These are phyloP conservation scores for Planococcus citri DNA, from an alignment of 1,140 invertebrate genomes.

Conservation along the genomic window DNA sequence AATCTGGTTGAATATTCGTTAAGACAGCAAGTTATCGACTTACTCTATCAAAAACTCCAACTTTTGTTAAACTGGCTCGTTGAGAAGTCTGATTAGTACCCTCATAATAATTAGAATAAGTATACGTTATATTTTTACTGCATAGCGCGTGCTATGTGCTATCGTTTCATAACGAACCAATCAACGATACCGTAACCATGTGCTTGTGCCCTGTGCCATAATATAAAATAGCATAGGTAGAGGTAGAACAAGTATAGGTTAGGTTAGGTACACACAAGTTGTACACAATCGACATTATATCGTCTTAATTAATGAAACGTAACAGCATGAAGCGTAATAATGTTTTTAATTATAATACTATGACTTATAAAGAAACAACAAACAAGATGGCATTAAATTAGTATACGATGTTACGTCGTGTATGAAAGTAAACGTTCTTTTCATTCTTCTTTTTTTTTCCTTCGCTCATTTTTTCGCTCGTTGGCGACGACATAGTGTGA, in stretches of 20 bases:
- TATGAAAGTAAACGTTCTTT: not conserved
- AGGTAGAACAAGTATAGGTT: too few species aligned
- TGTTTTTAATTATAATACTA: not conserved
- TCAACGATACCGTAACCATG: not conserved
- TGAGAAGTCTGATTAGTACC: too few species aligned
- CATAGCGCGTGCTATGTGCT: not conserved
- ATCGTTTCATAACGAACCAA: too few species aligned
- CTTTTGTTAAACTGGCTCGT: too few species aligned
- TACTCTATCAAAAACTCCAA: too few species aligned
- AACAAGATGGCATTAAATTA: not conserved
- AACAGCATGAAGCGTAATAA: conserved; percentile 3
- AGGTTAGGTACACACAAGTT: too few species aligned
- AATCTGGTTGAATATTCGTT: too few species aligned
- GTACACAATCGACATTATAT: not conserved
- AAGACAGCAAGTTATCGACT: too few species aligned
- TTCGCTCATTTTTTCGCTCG: not conserved
- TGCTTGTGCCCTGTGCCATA: too few species aligned
- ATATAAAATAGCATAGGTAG: too few species aligned
- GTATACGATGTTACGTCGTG: not conserved
- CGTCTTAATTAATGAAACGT: conserved; percentile 3
- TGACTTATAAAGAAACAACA: not conserved
- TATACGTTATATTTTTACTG: not conserved
- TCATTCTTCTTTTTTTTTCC: not conserved
- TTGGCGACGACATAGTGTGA: too few species aligned
- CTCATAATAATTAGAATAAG: too few species aligned